These are phyloP conservation scores for Ataeniobius toweri DNA, from an alignment of 2,797 vertebrate genomes.

Conservation along the genomic window DNA sequence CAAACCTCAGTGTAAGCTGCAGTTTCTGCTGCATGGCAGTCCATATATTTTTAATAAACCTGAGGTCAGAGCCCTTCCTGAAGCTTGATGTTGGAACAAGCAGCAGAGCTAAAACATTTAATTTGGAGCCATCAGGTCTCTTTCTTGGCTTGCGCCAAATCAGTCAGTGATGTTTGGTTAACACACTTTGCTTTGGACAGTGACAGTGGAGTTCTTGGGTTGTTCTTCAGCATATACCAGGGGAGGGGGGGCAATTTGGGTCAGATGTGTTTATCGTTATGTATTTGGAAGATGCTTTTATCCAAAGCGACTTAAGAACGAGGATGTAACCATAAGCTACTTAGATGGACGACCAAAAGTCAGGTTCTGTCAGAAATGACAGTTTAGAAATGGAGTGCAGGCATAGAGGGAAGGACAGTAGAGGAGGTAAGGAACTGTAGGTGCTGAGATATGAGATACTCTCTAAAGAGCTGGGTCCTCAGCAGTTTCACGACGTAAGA, in stretches of 20 bases:
- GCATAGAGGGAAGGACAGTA: neutral
- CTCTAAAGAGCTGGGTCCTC: neutral
- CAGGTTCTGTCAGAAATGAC: neutral
- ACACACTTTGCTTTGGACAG: neutral
- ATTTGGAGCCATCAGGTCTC: no score
- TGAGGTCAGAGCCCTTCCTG: neutral
- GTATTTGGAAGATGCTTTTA: neutral
- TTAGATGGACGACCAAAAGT: no score
- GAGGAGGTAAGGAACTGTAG: neutral
- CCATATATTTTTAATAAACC: neutral
- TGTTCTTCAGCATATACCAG: neutral
- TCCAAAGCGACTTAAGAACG: no score
- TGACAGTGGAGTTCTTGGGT: neutral
- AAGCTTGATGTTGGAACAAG: neutral
- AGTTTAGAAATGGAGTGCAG: neutral
- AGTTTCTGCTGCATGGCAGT: neutral
- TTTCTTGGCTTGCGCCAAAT: no score
- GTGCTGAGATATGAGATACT: neutral
- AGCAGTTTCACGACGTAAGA: neutral
- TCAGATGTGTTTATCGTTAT: neutral
- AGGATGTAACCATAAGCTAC: no score
- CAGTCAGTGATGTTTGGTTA: neutral
- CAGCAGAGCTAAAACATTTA: no score
- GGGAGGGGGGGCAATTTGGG: neutral
- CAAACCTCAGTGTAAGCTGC: neutral